These are phyloP conservation scores for Drepana arcuata DNA, from an alignment of 1,140 invertebrate species.

Conservation along the genomic window DNA sequence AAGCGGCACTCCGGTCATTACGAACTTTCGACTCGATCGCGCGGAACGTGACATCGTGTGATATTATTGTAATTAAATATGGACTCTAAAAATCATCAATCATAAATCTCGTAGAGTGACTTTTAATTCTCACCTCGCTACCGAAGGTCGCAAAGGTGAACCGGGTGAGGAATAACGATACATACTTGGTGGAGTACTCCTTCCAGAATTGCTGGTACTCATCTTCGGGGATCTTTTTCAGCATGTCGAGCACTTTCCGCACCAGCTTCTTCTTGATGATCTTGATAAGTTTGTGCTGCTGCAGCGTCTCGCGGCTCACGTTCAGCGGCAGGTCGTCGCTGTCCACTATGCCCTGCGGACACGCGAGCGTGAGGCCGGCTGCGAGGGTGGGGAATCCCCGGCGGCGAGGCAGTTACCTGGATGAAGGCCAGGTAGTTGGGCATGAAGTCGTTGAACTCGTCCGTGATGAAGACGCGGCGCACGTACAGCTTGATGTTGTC, in stretches of 20 bases:
- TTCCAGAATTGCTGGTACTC: constrained; percentile 98
- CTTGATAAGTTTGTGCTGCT: constrained; percentile 99
- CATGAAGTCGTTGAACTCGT: constrained; percentile 99
- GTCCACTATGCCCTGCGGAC: constrained; percentile 96
- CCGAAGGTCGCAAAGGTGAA: no score
- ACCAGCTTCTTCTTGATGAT: constrained; percentile 99
- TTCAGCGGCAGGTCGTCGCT: constrained; percentile 99
- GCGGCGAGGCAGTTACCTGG: constrained; percentile 20
- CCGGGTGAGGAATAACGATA: constrained; percentile 11
- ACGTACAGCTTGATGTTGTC: constrained; percentile 98
- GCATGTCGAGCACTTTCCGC: constrained; percentile 97
- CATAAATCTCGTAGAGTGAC: no score
- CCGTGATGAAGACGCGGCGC: constrained; percentile 98
- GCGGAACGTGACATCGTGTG: not conserved
- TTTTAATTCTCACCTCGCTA: no score
- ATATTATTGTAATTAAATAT: no score
- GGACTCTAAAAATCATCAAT: no score
- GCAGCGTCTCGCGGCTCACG: constrained; percentile 97
- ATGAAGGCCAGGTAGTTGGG: constrained; percentile 96
- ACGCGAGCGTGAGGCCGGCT: constrained; percentile 69
- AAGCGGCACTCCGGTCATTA: not conserved
- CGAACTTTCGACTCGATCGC: no score
- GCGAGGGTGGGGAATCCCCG: not conserved
- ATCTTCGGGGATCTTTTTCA: constrained; percentile 95
- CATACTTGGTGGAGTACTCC: constrained; percentile 97